Evolutionary conservation across 2,113 vertebrate species (phyloP).

Genomic region (Scolopax mira): DNA sequence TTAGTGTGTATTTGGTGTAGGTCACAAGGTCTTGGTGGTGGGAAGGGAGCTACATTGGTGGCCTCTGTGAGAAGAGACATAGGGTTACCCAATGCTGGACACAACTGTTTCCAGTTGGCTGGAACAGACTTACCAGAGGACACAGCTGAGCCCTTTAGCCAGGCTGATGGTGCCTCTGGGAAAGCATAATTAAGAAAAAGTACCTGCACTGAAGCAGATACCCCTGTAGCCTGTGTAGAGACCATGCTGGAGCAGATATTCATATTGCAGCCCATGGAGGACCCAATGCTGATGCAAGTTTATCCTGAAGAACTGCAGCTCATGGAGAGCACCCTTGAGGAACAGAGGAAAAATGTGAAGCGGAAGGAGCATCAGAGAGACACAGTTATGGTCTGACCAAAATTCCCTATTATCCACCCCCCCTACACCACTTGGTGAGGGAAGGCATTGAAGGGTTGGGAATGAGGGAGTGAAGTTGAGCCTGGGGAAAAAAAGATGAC

Average conservation of each 20-base stretch:
- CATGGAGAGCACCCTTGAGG: neutral
- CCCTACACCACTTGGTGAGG: neutral
- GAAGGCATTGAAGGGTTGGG: rapidly evolving
- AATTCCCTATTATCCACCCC: neutral
- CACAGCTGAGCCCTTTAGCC: neutral
- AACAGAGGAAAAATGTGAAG: neutral
- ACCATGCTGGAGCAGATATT: neutral
- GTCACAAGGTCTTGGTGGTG: neutral
- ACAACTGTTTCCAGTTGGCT: neutral
- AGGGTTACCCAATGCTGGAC: neutral
- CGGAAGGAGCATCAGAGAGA: neutral
- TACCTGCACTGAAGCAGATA: neutral
- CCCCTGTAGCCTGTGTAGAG: neutral
- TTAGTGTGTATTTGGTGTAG: neutral
- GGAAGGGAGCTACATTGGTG: neutral
- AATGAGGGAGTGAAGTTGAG: neutral
- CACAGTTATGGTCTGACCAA: neutral
- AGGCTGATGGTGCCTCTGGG: neutral
- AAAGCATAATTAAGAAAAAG: neutral
- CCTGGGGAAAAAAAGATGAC: neutral
- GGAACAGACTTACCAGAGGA: neutral
- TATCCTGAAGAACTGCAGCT: neutral
- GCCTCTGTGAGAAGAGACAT: neutral
- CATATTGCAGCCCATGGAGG: neutral
- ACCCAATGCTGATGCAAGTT: neutral